Evolutionary conservation across 1,140 invertebrate genomes (phyloP), one percentile per base, ranked within the genome.

Genomic region (Dreissena polymorpha): DNA sequence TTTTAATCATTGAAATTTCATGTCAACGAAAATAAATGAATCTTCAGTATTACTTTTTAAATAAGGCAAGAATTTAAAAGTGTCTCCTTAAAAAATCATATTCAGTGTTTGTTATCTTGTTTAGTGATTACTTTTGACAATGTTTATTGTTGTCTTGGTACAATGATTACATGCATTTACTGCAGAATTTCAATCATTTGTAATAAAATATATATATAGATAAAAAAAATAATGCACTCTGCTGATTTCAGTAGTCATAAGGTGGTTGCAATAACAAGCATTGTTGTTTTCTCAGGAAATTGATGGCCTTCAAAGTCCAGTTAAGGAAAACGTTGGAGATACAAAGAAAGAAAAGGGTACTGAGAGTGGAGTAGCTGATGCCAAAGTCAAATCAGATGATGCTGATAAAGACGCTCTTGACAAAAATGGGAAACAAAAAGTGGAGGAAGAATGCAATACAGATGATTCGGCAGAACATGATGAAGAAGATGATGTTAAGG

Each of bases 241-340:
- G 10, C 18, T 49, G 8, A 0, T 25, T 39, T 51, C 25, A 29
- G 67, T 49, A 7, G n/a, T 18, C 39, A 8, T 49, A 27, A 13
- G 25, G 12, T 8, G 2, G 50, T 7, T 0, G n/a, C 2, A 49
- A 39, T 10, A 49, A n/a, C n/a, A n/a, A n/a, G 29, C 29, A 25
- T n/a, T n/a, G 23, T 68, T 23, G 0, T 16, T 16, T 25, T 27
- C 23, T 16, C 23, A 21, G 23, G 65, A 21, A 25, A 29, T 68
- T 16, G 65, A 21, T 21, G 23, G 14, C 7, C 0, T 51, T 21
- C 10, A 18, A 49, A 72, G 7, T 18, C 50, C n/a, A 8, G 10
- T 73, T 50, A 16, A 73, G 16, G n/a, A 51, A 39, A 39, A 39
- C 1, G 39, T 49, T 70, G 68, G 23, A 70, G 68, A 70, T 23